Evolutionary conservation across 2,113 vertebrate genomes (phyloP).

Genomic region (Muntiacus reevesi): DNA sequence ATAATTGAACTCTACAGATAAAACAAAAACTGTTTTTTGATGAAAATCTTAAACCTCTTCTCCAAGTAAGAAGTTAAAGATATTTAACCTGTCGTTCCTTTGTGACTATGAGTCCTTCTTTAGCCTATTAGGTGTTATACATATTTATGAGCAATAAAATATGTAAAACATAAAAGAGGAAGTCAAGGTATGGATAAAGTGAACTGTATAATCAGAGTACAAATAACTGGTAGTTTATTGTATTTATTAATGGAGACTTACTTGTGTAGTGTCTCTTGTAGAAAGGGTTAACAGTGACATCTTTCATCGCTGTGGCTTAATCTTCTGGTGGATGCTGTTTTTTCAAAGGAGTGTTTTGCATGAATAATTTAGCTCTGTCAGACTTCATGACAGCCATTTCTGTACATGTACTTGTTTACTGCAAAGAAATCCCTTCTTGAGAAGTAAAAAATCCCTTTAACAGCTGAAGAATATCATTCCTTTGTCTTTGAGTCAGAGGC

Average conservation of each 20-base stretch:
- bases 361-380: conserved; percentile 1
- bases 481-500: background rate
- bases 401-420: background rate
- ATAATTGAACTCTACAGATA: background rate
- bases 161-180: background rate
- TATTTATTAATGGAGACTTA: background rate
- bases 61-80: background rate
- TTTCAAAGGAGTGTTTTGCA: background rate
- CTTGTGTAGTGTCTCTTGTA: background rate
- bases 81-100: background rate
- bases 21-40: background rate
- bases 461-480: background rate
- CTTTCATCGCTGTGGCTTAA: background rate
- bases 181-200: background rate
- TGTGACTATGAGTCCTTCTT: background rate
- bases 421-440: background rate
- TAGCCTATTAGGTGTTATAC: background rate
- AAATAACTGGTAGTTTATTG: background rate
- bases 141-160: background rate
- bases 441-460: background rate
- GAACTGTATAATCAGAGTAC: background rate
- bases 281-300: background rate
- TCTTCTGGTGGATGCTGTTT: background rate
- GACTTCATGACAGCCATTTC: background rate
- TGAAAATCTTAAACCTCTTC: background rate